Base-by-base conservation (phyloP, 2,797 vertebrate genomes). In the Phrynocephalus guinanensis region DNA sequence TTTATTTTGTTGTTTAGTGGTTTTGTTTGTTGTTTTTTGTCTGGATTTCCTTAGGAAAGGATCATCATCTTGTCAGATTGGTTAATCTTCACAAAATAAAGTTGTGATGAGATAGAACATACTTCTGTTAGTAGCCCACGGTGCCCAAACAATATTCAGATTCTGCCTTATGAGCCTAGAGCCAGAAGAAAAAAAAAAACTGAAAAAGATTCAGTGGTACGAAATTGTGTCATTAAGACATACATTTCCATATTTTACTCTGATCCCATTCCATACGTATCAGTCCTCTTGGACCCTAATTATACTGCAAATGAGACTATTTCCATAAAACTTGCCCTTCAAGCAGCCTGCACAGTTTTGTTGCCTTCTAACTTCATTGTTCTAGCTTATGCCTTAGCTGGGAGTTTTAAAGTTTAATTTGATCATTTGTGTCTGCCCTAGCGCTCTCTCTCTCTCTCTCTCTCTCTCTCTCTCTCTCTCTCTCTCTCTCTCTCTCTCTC, bases 371-470 rank as follows among this genome's bases (percentile, higher is more conserved):
- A 72, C 84, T 18, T 80, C 44, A 89, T 60, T 88, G 84, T 91
- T 85, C 63, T 90, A 50, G 83, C 80, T 88, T 13, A 88, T 72
- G n/a, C 48, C 86, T 91, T 80, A 89, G 60, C 13, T 38, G 50
- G 44, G 52, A 88, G 79, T 87, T 90, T 85, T 86, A 90, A 89
- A 20, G 20, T 90, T 94, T 75, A 8, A 83, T 92, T 94, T 77
- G 86, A 86, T 71, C 71, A 68, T 68, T 73, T 87, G 48, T 71
- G 22, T 86, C 52, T 92, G 86, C 87, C 6, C 8, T 87, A 83
- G n/a, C 13, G 67, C 93, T 82, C 38, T 44, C 38, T 5, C 38
- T 44, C 38, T 44, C 38, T 5, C 38, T 44, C 38, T 44, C 3
- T 44, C 38, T 44, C 38, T 44, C 38, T 44, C 38, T 44, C 38